Evolutionary conservation across 53 echinoderm and acorn worm species (phyloP), one percentile per base, ranked within the genome.

Genomic region (Patiria pectinifera): DNA sequence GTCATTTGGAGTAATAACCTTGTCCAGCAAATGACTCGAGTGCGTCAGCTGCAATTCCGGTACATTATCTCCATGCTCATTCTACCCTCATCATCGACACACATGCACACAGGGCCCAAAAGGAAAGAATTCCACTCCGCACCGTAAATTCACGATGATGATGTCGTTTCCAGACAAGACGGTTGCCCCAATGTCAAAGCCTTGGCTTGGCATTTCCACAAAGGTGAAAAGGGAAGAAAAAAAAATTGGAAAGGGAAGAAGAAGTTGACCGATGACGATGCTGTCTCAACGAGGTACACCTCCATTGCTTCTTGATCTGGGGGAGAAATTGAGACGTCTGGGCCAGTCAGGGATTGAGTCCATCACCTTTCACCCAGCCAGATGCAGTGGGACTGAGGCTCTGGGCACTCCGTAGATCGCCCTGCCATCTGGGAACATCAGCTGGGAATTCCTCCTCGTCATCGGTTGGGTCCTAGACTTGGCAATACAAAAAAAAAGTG

Each of bases 351-450:
- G 62, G 88, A 78, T 88, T 0, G 66, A 59, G 61, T 35, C 61
- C 62, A 79, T 78, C 78, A 88, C 79, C 88, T 78, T 78, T 88
- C 78, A 88, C 88, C 88, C 78, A 88, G 45, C 88, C 79, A 88
- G 88, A 78, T 88, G 88, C 78, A 79, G 45, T 5, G 45, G 45
- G 25, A 49, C 48, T 48, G n/a, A 21, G 86, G 13, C 45, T 53
- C 25, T 79, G 59, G 82, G 44, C 11, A 3, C 0, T 53, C 0
- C 6, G 24, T 88, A 60, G 78, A 88, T 88, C 78, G 71, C 62
- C 45, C 46, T 2, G 61, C 88, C 88, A 88, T 88, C 88, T 78
- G 78, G 75, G 88, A 43, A 7, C 58, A 6, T 62, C 88, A 88
- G 78, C 62, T 61, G 79, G 88, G 88, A 88, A 88, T 88, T 60